Evolutionary conservation across 2,113 vertebrate genomes (phyloP).

Genomic region (Myrmecobius fasciatus): DNA sequence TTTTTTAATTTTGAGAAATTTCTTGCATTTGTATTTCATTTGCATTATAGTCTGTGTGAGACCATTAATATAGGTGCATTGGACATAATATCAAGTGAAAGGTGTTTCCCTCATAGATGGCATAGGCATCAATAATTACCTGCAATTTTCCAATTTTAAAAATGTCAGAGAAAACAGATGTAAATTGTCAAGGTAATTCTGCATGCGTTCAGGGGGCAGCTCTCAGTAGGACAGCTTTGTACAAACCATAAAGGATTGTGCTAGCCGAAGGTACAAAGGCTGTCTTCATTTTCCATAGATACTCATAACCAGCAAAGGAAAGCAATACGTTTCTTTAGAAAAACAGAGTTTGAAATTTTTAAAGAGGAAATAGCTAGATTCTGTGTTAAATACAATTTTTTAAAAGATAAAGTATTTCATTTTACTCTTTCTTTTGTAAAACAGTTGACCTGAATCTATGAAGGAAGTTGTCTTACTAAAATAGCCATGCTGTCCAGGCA

Average conservation of each 20-base stretch:
- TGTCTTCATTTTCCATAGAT: background rate
- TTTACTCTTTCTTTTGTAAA: conserved; percentile 25
- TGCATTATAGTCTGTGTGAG: background rate
- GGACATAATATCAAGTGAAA: background rate
- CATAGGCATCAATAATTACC: background rate
- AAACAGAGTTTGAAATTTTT: background rate
- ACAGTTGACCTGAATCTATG: background rate
- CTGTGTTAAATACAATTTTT: conserved; percentile 3
- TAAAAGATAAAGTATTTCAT: background rate
- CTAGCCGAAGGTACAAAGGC: background rate
- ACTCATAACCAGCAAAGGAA: background rate
- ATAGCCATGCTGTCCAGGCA: background rate
- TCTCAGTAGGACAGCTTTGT: conserved; percentile 4
- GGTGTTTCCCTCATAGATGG: background rate
- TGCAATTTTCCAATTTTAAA: conserved; percentile 5
- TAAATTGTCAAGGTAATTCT: background rate
- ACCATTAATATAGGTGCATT: background rate
- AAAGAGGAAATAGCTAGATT: background rate
- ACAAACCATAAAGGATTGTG: background rate
- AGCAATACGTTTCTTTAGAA: background rate
- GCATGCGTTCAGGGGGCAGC: background rate
- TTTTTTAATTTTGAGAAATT: background rate
- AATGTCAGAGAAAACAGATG: background rate
- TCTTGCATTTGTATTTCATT: background rate
- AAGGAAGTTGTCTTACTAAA: background rate